Base-by-base conservation (phyloP, 2,797 vertebrate genomes). In the Rachycentron canadum region DNA sequence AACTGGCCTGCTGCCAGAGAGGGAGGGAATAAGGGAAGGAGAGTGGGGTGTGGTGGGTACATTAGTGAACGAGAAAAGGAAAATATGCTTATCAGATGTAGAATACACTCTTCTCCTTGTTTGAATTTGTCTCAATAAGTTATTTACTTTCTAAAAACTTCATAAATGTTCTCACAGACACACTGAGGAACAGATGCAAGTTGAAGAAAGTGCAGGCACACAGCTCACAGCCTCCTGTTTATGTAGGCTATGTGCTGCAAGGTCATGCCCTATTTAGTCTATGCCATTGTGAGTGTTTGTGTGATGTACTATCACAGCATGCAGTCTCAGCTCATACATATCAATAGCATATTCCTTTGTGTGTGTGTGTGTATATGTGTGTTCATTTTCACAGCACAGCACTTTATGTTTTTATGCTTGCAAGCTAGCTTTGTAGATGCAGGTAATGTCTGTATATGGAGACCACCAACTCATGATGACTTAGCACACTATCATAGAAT, bases 1-100 rank as follows among this genome's bases (percentile, higher is more conserved):
- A 89, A 84, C 79, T 90, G 89, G 87, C 84, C 65, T 6, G 43
- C 58, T 77, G 86, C 90, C 91, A 92, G 75, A 80, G 55, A 11
- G 82, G 73, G 75, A 86, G 79, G 52, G 38, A 70, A 64, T 34
- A 70, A 67, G 61, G 56, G 62, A 79, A 85, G 66, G 58, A 79
- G 45, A 63, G 74, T 30, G 40, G 32, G 58, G 76, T 75, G 67
- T 67, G 52, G 50, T 72, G 69, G 69, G 61, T 83, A 55, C 79
- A 87, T 90, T 84, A 82, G 76, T 70, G 72, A 81, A 82, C 77
- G 69, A 82, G 62, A 57, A 28, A 38, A 50, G 57, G 30, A 67
- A 62, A 81, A 76, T 26, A 76, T 68, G 69, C 60, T 73, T 57
- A 81, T 86, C 61, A 74, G 73, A 84, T 81, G 62, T 79, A 70